Evolutionary conservation across 1,140 invertebrate species (phyloP).

Genomic region (Aphidius ervi): DNA sequence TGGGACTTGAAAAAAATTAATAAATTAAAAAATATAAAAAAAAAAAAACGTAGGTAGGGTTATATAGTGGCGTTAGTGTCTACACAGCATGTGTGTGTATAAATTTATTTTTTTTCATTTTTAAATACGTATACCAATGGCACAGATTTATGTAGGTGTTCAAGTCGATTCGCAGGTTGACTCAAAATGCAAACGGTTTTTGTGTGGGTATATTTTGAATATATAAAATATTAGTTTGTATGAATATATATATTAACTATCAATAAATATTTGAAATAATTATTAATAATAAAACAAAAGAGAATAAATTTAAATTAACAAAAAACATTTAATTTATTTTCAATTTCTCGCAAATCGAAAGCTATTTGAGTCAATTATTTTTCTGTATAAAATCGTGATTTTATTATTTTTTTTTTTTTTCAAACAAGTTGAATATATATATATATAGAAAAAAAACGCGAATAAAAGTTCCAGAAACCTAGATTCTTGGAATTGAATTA

Average conservation of each 20-base stretch:
- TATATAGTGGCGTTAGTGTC: neutral
- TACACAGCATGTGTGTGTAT: no score
- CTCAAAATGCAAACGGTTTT: constrained; percentile 1
- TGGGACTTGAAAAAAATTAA: constrained; percentile 23
- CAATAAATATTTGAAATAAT: neutral
- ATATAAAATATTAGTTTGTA: neutral
- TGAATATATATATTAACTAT: constrained; percentile 7
- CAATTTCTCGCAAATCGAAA: no score
- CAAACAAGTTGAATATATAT: neutral
- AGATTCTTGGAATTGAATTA: constrained; percentile 19
- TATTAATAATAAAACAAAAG: no score
- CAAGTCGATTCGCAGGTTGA: constrained; percentile 9
- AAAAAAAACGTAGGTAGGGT: constrained; percentile 20
- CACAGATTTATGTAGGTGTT: constrained; percentile 8
- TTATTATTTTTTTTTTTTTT: constrained; percentile 11
- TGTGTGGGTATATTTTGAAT: constrained; percentile 8
- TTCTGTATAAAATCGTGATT: neutral
- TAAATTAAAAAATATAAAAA: constrained; percentile 1
- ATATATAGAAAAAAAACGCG: no score
- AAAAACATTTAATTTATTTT: no score
- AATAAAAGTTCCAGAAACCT: constrained; percentile 31
- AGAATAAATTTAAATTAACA: no score
- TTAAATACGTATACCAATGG: no score
- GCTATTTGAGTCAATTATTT: neutral
- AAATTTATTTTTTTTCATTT: no score